Percentiles rank a stretch among this genome's conserved stretches.
These are phyloP conservation scores for Choloepus hoffmanni DNA, from an alignment of 2,113 vertebrate genomes.

Conservation along the genomic window DNA sequence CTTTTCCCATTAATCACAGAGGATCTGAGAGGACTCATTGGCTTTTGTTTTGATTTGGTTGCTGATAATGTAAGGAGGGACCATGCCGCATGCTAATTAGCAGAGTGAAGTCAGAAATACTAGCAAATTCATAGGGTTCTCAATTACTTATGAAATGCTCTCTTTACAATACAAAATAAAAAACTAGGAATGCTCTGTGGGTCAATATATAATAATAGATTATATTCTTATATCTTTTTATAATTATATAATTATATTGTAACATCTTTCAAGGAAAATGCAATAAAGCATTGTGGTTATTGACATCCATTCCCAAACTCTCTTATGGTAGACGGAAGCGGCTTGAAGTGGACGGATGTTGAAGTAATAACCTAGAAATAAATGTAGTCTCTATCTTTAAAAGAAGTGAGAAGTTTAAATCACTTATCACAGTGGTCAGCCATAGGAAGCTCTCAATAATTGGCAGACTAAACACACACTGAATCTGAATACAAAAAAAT, in stretches of 20 bases:
- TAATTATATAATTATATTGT: too few species aligned
- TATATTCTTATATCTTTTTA: too few species aligned
- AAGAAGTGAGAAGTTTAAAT: background rate
- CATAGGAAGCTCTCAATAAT: background rate
- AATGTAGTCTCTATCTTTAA: background rate
- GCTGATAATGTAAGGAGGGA: background rate
- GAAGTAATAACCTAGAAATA: background rate
- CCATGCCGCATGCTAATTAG: too few species aligned
- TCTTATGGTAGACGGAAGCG: background rate
- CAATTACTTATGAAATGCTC: background rate
- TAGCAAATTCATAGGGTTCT: background rate
- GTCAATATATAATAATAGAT: too few species aligned
- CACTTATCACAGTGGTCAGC: background rate
- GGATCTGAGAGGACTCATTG: background rate
- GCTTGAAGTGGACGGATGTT: background rate
- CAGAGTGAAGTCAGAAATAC: background rate
- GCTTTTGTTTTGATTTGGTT: background rate
- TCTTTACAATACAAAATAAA: background rate
- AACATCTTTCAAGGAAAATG: background rate
- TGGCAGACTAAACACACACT: too few species aligned
- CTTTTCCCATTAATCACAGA: slow-evolving; percentile 65
- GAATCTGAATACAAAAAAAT: background rate
- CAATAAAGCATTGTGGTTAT: background rate
- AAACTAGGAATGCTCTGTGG: background rate
- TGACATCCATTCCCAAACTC: background rate